Evolutionary conservation across 2,113 vertebrate species (phyloP), one percentile per base, ranked within the genome.

Genomic region (Upupa epops): DNA sequence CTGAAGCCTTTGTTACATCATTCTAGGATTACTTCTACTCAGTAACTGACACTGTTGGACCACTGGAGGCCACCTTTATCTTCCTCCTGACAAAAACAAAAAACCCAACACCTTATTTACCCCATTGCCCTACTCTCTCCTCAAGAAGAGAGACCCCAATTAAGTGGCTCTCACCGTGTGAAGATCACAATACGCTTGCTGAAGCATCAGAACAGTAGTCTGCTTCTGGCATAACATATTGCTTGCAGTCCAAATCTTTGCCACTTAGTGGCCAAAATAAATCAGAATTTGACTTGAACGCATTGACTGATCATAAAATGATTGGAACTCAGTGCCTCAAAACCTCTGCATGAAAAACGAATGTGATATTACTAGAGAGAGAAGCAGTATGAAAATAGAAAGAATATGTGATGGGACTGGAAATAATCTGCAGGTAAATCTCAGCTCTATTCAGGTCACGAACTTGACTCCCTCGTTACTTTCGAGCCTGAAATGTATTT

Each of bases 351-450:
- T 46, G 58, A 83, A 89, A 89, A 94, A 68, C 60, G 52, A 48
- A 87, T 2, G 1, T 36, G 42, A 11, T 85, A 52, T 42, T 83
- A 66, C 59, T 48, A 83, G 34, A 34, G 18, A 77, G 31, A 85
- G 31, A 14, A 18, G 20, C 20, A 72, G 48, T 55, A 70, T 79
- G 54, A 76, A 93, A 95, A 87, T 22, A 18, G 48, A 90, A 83
- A 37, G 28, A 74, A 36, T 32, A 8, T 46, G 11, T 37, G 61
- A 87, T 69, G 46, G 32, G 40, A 54, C 78, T 75, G 63, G 42
- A 88, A 86, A n/a, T 22, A 88, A 78, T 48, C 81, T 90, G 63
- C 37, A 94, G 84, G 77, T 93, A 93, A 88, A 87, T 86, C 55
- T 92, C 63, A 93, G 63, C 17, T 89, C 29, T 56, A 93, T 82